These are phyloP conservation scores for Typhlichthys subterraneus DNA, from an alignment of 2,797 vertebrate species.

Conservation along the genomic window DNA sequence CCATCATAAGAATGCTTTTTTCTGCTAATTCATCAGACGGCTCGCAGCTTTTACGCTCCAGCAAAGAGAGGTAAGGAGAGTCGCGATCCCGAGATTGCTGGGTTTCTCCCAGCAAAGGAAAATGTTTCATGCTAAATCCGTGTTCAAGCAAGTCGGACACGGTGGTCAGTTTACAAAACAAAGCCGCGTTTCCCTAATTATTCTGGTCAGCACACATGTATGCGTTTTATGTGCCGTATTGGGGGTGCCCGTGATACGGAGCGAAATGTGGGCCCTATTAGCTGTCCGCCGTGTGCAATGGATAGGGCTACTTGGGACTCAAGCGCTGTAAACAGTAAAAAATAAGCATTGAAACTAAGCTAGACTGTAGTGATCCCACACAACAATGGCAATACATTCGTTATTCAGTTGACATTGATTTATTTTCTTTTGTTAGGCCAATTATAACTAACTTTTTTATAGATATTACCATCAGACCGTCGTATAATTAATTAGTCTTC, in stretches of 20 bases:
- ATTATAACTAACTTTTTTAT: too few relatives aligned
- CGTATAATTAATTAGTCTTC: too few relatives aligned
- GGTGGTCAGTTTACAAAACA: neutral
- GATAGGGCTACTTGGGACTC: neutral
- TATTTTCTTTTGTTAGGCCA: too few relatives aligned
- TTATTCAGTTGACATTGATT: too few relatives aligned
- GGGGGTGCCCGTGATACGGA: conserved; percentile 30
- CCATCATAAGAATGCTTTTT: conserved; percentile 71
- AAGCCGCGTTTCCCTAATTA: conserved; percentile 11
- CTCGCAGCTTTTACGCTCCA: conserved; percentile 66
- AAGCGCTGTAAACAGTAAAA: neutral
- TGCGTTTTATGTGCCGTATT: conserved; percentile 7
- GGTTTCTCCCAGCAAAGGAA: conserved; percentile 10
- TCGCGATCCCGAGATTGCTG: neutral
- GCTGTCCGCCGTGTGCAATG: neutral
- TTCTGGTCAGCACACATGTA: conserved; percentile 7
- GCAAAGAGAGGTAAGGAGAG: conserved; percentile 74
- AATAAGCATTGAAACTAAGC: too few relatives aligned
- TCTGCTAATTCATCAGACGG: conserved; percentile 61
- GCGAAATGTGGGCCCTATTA: neutral
- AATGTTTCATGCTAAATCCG: too few relatives aligned
- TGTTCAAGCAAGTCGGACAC: too few relatives aligned
- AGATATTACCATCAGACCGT: too few relatives aligned
- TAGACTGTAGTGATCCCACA: neutral
- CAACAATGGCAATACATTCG: neutral